These are phyloP conservation scores for Aptenodytes patagonicus DNA, from an alignment of 2,113 vertebrate species.

Conservation along the genomic window DNA sequence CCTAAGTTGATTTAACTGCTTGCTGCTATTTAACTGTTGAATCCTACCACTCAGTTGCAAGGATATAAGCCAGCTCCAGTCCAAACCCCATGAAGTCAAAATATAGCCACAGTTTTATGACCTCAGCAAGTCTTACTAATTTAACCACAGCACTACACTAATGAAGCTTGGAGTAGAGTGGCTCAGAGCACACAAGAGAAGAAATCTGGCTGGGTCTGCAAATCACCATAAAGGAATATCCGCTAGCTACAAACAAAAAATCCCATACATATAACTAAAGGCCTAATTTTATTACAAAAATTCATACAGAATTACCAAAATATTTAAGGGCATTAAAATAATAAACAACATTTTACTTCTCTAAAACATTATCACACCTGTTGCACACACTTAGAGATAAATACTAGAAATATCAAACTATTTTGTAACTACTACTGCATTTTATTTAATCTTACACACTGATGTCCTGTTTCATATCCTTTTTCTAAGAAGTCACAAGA, in stretches of 20 bases:
- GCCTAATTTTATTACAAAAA: background rate
- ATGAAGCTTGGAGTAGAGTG: background rate
- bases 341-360: background rate
- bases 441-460: background rate
- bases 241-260: background rate
- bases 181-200: background rate
- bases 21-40: background rate
- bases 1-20: background rate
- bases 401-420: background rate
- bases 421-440: background rate
- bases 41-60: background rate
- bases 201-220: background rate
- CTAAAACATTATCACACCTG: background rate
- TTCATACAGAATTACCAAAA: background rate
- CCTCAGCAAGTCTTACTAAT: background rate
- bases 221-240: background rate
- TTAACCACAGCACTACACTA: background rate
- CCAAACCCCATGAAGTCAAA: background rate
- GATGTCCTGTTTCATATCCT: background rate
- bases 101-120: background rate
- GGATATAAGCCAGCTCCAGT: background rate
- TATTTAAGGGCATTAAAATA: background rate
- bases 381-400: background rate
- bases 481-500: background rate
- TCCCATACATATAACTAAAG: background rate